Evolutionary conservation across 2,113 vertebrate species (phyloP), one percentile per base, ranked within the genome.

Genomic region (Dendrocopos noguchii): DNA sequence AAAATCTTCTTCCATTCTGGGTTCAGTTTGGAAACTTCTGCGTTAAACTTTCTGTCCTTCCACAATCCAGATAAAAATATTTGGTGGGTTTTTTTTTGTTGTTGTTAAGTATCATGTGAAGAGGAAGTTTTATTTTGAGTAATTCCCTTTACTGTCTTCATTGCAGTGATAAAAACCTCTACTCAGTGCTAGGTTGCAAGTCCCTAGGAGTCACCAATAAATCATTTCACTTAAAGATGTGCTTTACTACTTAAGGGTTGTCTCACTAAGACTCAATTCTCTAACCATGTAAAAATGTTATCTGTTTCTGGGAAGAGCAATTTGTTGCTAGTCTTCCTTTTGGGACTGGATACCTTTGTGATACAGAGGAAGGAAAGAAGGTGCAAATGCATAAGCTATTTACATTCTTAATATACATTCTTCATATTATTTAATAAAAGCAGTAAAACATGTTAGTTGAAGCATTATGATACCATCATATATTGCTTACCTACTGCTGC

Each of bases 101-200:
- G 53, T 56, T 56, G 28, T 34, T 39, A 33, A 16, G 15, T 31
- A 27, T 65, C 18, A 7, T 46, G 13, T 46, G 56, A 34, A 60
- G 29, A 70, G 24, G 22, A 75, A 71, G 17, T 21, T 81, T 87
- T 73, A 29, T 84, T 65, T 46, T 29, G 50, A 90, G 70, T 94
- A 92, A 95, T 95, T 92, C 70, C 28, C 24, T 87, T 95, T 93
- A 68, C 56, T 87, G 57, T 91, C 76, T 96, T 91, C 34, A 63
- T 95, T 97, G 96, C 80, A 86, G 76, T 75, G 94, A 95, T 95
- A 95, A 95, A 95, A 96, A 92, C 61, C 72, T 94, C 34, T 84
- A 10, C 82, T 94, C 78, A 63, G 2, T 80, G 46, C 76, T 84
- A 73, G 80, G 42, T 81, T 83, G 52, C 0, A 3, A 84, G 77